phyloP scores from a whole-genome alignment of 2,797 vertebrate species.

The Sebastes matsubarae region DNA sequence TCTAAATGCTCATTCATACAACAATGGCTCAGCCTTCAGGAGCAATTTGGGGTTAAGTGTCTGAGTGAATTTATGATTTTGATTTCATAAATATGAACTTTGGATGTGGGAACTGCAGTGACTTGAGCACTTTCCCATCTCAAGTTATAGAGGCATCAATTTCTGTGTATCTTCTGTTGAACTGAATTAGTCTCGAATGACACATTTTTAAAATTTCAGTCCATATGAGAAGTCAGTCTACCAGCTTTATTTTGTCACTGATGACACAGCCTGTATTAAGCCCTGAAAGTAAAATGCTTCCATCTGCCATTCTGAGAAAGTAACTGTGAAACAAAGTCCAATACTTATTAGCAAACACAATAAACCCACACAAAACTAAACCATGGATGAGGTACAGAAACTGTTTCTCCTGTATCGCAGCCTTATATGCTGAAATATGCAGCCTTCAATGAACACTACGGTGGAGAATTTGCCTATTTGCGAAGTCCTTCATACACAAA shows the following conservation, averaged over 20 bases:
- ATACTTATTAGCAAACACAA: not conserved
- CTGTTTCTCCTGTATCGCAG: not conserved
- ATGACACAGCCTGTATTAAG: not conserved
- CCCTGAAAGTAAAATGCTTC: not conserved
- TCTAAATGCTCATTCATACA: no score
- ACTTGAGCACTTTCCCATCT: not conserved
- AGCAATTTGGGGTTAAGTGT: no score
- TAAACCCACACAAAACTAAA: not conserved
- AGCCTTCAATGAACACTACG: not conserved
- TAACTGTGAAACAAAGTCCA: not conserved
- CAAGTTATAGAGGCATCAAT: not conserved
- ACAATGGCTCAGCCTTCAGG: accelerated
- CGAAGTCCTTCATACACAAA: conserved; percentile 1
- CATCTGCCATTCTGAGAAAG: not conserved
- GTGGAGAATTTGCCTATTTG: not conserved
- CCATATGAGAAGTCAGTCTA: not conserved
- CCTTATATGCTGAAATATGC: not conserved
- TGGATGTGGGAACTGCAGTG: not conserved
- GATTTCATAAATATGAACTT: not conserved
- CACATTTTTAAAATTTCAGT: not conserved
- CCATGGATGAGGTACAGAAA: not conserved
- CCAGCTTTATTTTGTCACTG: not conserved
- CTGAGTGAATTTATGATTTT: not conserved
- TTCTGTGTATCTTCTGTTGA: not conserved
- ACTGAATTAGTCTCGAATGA: not conserved